These are phyloP conservation scores for Stictocephala bisonia DNA, from an alignment of 2,888 invertebrate genomes.

Conservation along the genomic window DNA sequence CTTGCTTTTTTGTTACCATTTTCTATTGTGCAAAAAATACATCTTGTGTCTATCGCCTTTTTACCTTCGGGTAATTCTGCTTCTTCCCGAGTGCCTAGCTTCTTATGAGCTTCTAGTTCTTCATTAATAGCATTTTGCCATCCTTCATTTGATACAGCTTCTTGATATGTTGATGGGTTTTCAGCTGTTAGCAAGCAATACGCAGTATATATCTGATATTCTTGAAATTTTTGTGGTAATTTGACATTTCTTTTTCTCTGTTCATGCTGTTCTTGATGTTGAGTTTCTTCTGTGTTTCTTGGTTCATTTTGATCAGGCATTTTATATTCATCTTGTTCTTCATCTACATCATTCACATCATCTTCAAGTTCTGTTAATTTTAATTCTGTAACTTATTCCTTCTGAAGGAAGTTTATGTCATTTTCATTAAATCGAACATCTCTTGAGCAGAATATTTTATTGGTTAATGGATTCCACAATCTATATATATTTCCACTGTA, in stretches of 20 bases:
- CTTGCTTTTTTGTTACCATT: conserved; percentile 48
- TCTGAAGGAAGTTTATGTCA: no score
- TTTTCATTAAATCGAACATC: no score
- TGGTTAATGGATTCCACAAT: conserved; percentile 43
- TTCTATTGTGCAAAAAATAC: conserved; percentile 46
- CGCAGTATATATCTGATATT: conserved; percentile 44
- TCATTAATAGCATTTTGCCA: conserved; percentile 40
- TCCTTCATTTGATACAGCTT: background rate
- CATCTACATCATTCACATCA: no score
- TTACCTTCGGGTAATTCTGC: conserved; percentile 21
- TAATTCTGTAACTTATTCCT: no score
- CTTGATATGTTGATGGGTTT: conserved; percentile 31
- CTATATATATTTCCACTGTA: conserved; percentile 45
- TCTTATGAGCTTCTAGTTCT: conserved; percentile 43
- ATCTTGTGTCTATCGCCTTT: conserved; percentile 47
- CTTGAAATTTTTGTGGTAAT: conserved; percentile 32
- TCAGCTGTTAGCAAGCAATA: conserved; percentile 45
- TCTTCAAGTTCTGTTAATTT: background rate
- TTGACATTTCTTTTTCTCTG: conserved; percentile 42
- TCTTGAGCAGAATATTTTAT: conserved; percentile 35
- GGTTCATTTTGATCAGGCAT: no score
- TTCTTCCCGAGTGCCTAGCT: conserved; percentile 47
- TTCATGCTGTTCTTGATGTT: no score
- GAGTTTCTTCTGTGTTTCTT: no score
- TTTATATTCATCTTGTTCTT: no score